Base-by-base conservation (phyloP, 2,888 invertebrate species). In the Athalia circularis region DNA sequence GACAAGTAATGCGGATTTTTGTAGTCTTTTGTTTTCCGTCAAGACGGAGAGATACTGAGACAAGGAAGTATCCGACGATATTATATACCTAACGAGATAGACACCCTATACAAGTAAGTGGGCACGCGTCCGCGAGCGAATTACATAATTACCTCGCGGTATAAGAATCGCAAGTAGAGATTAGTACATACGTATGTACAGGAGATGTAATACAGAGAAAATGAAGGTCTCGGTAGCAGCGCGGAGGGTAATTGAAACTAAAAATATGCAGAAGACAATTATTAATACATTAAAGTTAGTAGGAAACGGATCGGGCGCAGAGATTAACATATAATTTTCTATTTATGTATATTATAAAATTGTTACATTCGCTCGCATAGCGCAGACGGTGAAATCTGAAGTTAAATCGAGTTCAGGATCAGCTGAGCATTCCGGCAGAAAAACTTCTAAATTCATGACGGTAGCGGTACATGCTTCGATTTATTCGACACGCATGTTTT, bases 401-500 rank as follows among this genome's bases (percentile, higher is more conserved):
- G 29, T 29, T 29, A 29, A 29, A 29, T 29, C 29, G 29, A 29
- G 29, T 29, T 29, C 29, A 29, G 29, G 29, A 29, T 29, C 29
- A 29, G 29, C 29, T 29, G 29, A 29, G 29, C 29, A 29, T 29
- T 29, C 29, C 2, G 2, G 29, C 52, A 68, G 43, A 54, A 29
- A 68, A 68, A 52, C 50, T 68, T 9, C 50, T 29, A 68, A 68
- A 50, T 68, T 43, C 6, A 52, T 68, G 54, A 64, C 43, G 50
- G 15, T 50, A n/a, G 50, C n/a, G 48, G 8, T n/a, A 15, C 9
- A 29, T 9, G 47, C 43, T 72, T 72, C 13, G 45, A 72, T 59
- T 72, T 72, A 72, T 72, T 47, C 70, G 57, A 72, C 43, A 72
- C 70, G 57, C 70, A 59, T 13, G 54, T 57, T 45, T 57, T 57